Conservation (phyloP, 2,888 invertebrate genomes). For the Ypsolopha sequella region DNA sequence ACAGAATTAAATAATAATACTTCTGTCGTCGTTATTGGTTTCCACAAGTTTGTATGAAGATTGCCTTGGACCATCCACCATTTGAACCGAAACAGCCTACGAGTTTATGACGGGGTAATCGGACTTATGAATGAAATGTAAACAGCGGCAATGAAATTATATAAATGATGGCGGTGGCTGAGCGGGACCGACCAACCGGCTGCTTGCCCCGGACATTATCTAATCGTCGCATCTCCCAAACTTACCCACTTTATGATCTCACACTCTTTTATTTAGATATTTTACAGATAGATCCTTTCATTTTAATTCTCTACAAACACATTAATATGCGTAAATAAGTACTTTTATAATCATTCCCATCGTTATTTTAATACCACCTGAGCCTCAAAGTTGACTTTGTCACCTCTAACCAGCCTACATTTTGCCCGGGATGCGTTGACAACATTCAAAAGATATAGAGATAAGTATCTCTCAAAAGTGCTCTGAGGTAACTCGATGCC, state of each 20-base stretch:
- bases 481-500: slow-evolving; percentile 58
- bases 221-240: slow-evolving; percentile 53
- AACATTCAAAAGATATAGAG: slow-evolving; percentile 57
- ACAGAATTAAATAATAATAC: too few relatives aligned
- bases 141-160: slow-evolving; percentile 63
- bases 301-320: slow-evolving; percentile 51
- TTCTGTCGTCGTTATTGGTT: too few relatives aligned
- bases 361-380: slow-evolving; percentile 57
- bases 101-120: slow-evolving; percentile 15
- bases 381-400: slow-evolving; percentile 46
- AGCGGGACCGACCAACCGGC: slow-evolving; percentile 17
- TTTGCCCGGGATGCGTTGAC: slow-evolving; percentile 49
- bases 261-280: slow-evolving; percentile 64
- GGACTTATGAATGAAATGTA: slow-evolving; percentile 63
- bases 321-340: slow-evolving; percentile 64
- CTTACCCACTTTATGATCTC: slow-evolving; percentile 45
- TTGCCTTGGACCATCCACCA: too few relatives aligned
- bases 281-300: slow-evolving; percentile 54
- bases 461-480: slow-evolving; percentile 52
- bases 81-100: too few relatives aligned
- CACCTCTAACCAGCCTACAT: slow-evolving; percentile 40
- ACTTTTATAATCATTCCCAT: slow-evolving; percentile 61
- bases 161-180: slow-evolving; percentile 48
- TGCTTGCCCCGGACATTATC: slow-evolving; percentile 33
- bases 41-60: too few relatives aligned